phyloP scores from a whole-genome alignment of 2,888 invertebrate genomes.

The Arge pagana region DNA sequence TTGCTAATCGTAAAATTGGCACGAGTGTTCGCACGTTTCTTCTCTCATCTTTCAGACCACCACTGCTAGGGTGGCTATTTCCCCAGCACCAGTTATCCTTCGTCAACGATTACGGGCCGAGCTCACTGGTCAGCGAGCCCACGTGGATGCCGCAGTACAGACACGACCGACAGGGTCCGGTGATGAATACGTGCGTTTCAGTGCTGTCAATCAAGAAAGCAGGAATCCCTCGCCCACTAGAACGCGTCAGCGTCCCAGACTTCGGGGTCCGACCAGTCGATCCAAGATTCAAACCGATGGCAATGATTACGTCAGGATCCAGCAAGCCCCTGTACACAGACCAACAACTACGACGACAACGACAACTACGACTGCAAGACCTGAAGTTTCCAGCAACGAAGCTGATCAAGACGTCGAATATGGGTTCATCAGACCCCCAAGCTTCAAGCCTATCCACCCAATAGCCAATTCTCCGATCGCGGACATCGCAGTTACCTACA shows the following conservation, averaged over 20 bases:
- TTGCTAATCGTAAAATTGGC: too few relatives aligned
- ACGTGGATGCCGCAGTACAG: slow-evolving; percentile 47
- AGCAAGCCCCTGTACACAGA: slow-evolving; percentile 29
- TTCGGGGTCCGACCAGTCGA: slow-evolving; percentile 37
- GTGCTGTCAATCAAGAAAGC: slow-evolving; percentile 44
- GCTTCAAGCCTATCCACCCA: slow-evolving; percentile 47
- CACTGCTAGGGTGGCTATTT: slow-evolving; percentile 40
- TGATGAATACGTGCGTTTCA: slow-evolving; percentile 54
- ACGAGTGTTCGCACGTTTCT: too few relatives aligned
- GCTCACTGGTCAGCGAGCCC: slow-evolving; percentile 28
- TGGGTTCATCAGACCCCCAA: slow-evolving; percentile 61
- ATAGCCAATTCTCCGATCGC: slow-evolving; percentile 30
- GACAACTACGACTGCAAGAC: slow-evolving; percentile 35
- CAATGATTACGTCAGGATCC: slow-evolving; percentile 51
- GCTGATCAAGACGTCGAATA: slow-evolving; percentile 57
- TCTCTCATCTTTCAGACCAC: background rate
- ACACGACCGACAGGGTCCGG: slow-evolving; percentile 48
- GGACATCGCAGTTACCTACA: slow-evolving; percentile 35
- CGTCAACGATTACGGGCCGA: slow-evolving; percentile 48
- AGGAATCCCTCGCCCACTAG: background rate
- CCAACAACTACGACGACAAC: slow-evolving; percentile 36
- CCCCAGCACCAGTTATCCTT: slow-evolving; percentile 40
- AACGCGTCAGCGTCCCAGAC: slow-evolving; percentile 30
- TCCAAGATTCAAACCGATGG: slow-evolving; percentile 49
- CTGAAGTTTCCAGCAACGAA: slow-evolving; percentile 32